Evolutionary conservation across 2,797 vertebrate species (phyloP).

Genomic region (Cryptoblepharus egeriae): DNA sequence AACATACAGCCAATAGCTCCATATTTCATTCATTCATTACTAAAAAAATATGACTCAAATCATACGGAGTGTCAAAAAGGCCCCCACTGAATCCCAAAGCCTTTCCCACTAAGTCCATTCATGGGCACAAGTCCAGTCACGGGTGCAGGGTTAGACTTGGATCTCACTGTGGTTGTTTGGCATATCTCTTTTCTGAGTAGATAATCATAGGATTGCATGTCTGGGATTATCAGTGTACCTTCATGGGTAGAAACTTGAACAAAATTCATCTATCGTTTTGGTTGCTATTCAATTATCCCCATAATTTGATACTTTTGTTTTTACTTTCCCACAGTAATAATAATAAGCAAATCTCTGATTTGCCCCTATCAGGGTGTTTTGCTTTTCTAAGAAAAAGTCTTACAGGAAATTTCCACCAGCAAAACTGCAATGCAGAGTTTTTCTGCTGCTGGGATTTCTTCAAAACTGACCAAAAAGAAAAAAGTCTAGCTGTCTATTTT

Average conservation of each 20-base stretch:
- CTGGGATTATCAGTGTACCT: neutral
- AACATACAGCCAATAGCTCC: too few relatives aligned
- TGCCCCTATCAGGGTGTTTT: neutral
- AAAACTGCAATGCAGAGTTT: neutral
- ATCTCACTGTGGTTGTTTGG: too few relatives aligned
- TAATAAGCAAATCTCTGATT: neutral
- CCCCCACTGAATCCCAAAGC: too few relatives aligned
- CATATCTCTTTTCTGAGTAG: too few relatives aligned
- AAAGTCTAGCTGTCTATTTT: conserved; percentile 17
- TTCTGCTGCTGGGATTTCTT: conserved; percentile 24
- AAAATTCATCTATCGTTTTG: neutral
- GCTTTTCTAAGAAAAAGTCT: neutral
- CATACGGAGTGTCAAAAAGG: too few relatives aligned
- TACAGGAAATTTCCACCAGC: neutral
- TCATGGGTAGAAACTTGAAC: neutral
- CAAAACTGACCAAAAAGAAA: conserved; percentile 23
- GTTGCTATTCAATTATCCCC: neutral
- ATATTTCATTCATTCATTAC: too few relatives aligned
- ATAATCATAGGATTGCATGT: too few relatives aligned
- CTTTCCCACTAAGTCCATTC: too few relatives aligned
- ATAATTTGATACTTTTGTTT: neutral
- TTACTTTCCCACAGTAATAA: neutral
- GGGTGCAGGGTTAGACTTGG: too few relatives aligned
- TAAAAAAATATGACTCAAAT: too few relatives aligned
- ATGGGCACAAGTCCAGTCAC: too few relatives aligned